Evolutionary conservation across 2,888 invertebrate genomes (phyloP).

Genomic region (Linnaemya tessellans): DNA sequence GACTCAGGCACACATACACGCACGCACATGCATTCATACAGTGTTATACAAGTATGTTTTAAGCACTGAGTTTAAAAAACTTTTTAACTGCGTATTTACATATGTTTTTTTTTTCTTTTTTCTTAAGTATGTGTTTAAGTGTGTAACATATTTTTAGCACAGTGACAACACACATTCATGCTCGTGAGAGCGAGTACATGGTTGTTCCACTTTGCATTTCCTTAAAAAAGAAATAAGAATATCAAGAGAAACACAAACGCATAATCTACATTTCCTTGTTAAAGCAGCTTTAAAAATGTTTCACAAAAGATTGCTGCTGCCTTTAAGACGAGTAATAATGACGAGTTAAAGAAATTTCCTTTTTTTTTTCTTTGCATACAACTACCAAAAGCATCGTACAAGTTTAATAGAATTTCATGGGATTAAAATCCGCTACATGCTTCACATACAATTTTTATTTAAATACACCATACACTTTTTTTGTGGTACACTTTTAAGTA

Average conservation of each 20-base stretch:
- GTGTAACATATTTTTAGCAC: conserved; percentile 19
- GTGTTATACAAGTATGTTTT: background rate
- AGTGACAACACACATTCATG: background rate
- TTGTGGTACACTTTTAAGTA: no score
- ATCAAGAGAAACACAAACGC: background rate
- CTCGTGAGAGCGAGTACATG: background rate
- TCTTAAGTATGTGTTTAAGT: background rate
- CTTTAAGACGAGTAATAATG: conserved; percentile 6
- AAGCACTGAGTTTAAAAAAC: conserved; percentile 1
- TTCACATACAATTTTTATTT: no score
- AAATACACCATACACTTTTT: no score
- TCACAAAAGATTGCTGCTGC: conserved; percentile 13
- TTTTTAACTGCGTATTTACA: background rate
- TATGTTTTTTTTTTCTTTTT: no score
- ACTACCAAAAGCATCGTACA: background rate
- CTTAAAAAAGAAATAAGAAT: background rate
- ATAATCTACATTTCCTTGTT: background rate
- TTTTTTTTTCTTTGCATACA: background rate
- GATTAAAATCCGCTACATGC: no score
- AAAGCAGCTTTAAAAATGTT: background rate
- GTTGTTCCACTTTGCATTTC: background rate
- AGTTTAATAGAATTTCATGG: no score
- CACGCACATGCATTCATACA: no score
- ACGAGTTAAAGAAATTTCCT: conserved; percentile 3
- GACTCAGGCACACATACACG: background rate